Base-by-base conservation (phyloP, 1,140 invertebrate genomes). In the Drosophila albomicans region DNA sequence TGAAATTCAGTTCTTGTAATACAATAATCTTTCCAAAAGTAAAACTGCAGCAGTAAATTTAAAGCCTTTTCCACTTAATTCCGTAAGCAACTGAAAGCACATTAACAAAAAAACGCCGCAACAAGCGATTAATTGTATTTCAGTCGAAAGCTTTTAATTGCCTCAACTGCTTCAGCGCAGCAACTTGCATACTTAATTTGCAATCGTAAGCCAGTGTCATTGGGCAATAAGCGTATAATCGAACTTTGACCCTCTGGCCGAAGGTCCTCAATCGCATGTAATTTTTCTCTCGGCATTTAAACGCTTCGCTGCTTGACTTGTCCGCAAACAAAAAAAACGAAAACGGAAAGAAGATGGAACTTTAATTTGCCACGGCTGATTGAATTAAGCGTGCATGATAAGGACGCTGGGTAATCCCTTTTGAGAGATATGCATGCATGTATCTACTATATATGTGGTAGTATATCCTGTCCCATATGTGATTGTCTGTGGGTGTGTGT, bases 311-410 rank as follows among this genome's bases (percentile, higher is more conserved):
- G 85, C 81, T 74, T 74, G 71, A 69, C 61, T 81, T 85, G 11
- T 57, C 66, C 69, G 35, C 35, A 38, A 62, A 81, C 46, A 51
- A 20, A 25, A 25, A 51, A 52, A n/a, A 25, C 20, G 20, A 25
- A 25, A 25, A 25, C 20, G 20, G n/a, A 20, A 11, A 10, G 20
- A 67, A 88, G 74, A 85, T 85, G 81, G 78, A 81, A 75, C 81
- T 88, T 88, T 89, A 85, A 89, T 88, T 87, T 87, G 84, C 84
- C 77, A 88, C 85, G 73, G 74, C 80, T 79, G 80, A 88, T 88
- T 88, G 85, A 88, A 88, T 89, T 89, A 89, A 81, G 70, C 80
- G 61, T 46, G 52, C 61, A 48, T 52, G 73, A 75, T 75, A 82
- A 65, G 75, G 68, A 63, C 67, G 25, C 46, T 73, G 57, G 52